Conservation (phyloP, 2,888 invertebrate genomes). For the Trissolcus brochymenae region DNA sequence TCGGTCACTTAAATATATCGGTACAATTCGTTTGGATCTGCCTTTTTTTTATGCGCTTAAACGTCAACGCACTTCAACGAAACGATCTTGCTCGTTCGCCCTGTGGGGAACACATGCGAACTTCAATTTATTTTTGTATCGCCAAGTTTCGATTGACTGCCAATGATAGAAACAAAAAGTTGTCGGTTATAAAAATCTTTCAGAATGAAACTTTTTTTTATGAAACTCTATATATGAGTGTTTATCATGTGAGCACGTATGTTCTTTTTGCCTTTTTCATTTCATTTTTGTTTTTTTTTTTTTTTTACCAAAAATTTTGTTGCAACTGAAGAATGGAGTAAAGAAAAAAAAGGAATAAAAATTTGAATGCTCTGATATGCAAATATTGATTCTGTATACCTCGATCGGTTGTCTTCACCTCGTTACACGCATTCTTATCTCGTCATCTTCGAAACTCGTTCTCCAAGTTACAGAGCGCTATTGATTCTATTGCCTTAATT, state of each 20-base stretch:
- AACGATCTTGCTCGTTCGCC: background rate
- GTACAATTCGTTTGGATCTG: constrained; percentile 18
- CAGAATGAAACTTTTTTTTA: background rate
- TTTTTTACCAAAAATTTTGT: no score
- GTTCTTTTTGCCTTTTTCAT: no score
- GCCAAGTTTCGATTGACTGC: no score
- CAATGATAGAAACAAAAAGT: no score
- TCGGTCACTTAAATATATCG: constrained; percentile 31
- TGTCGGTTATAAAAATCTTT: no score
- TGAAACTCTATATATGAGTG: background rate
- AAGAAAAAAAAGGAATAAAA: background rate
- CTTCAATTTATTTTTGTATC: no score
- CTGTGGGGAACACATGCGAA: no score
- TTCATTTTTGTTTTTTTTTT: no score
- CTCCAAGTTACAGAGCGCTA: constrained; percentile 36
- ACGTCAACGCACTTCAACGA: constrained; percentile 8
- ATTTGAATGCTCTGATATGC: constrained; percentile 9
- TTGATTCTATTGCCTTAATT: constrained; percentile 34
- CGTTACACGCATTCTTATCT: constrained; percentile 55
- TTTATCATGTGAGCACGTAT: no score
- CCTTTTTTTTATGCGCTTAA: background rate
- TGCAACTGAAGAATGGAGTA: background rate
- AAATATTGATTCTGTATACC: constrained; percentile 27
- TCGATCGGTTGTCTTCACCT: constrained; percentile 50
- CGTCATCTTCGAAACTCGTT: constrained; percentile 56